Evolutionary conservation across 2,113 vertebrate species (phyloP), one percentile per base, ranked within the genome.

Genomic region (Acrocephalus arundinaceus): DNA sequence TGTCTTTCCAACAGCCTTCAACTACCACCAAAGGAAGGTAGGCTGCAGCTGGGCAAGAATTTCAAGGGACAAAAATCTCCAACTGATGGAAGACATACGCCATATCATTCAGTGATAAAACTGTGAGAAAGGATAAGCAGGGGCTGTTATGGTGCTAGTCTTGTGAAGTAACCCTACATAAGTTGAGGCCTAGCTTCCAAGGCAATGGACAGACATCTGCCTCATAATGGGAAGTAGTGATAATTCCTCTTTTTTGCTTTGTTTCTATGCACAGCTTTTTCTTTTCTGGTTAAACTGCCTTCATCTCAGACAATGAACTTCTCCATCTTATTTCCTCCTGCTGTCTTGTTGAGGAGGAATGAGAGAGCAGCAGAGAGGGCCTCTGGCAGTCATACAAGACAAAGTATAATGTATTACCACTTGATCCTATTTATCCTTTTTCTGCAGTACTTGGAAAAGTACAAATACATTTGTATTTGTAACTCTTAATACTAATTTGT

Each of bases 121-220:
- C 6, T 30, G 14, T 18, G 13, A 37, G 22, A 88, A 81, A 68
- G 8, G 6, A 68, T 22, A 9, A 67, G 41, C 8, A 25, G 4
- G 1, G 9, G 4, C 2, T n/a, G 3, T 59, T 78, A 25, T 5
- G 10, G 6, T 33, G 7, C 24, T 51, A 23, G 16, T 35, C 45
- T 82, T 89, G 39, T 0, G 1, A 78, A 81, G 65, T 9, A 73
- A 13, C 13, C 1, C 31, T 68, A 22, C 1, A 0, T 3, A 1
- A 33, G 3, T 4, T 45, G 43, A 82, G 21, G 13, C 11, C 45
- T 27, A 35, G 6, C 16, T 70, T 61, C 51, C 33, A 74, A 46
- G 16, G 6, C 23, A 52, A 19, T 24, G 28, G 15, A 67, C 8
- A 22, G 23, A 54, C 16, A 46, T 54, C 33, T 46, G 46, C 28